Conservation (phyloP, 2,113 vertebrate genomes). For the Polypterus bichir region DNA sequence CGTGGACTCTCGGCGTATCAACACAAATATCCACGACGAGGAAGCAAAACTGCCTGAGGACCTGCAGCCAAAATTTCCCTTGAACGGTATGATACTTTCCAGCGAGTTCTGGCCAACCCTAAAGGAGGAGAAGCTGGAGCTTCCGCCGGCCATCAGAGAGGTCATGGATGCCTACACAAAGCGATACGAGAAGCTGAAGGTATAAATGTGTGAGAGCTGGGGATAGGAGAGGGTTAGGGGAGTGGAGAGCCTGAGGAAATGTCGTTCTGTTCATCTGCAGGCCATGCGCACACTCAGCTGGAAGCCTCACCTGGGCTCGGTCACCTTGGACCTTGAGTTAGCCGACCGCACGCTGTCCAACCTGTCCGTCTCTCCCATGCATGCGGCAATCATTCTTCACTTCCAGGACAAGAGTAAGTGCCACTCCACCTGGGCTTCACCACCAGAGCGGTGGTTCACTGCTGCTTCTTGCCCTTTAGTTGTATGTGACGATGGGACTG, state of each 20-base stretch:
- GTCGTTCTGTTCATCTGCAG: slow-evolving; percentile 35
- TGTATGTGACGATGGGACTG: neutral
- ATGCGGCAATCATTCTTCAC: slow-evolving; percentile 84
- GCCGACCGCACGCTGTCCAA: slow-evolving; percentile 75
- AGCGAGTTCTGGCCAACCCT: slow-evolving; percentile 93
- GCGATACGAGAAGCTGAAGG: slow-evolving; percentile 94
- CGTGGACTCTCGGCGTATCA: slow-evolving; percentile 87
- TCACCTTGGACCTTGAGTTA: slow-evolving; percentile 84
- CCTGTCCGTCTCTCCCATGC: slow-evolving; percentile 79
- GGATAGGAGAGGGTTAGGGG: neutral
- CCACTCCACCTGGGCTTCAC: neutral
- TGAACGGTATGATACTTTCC: slow-evolving; percentile 80
- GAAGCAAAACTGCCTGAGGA: slow-evolving; percentile 67
- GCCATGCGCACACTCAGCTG: slow-evolving; percentile 95
- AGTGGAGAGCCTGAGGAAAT: neutral
- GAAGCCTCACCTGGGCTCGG: slow-evolving; percentile 88
- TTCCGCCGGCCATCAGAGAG: slow-evolving; percentile 63
- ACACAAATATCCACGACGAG: slow-evolving; percentile 83
- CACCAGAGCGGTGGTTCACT: neutral
- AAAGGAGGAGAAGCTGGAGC: slow-evolving; percentile 93
- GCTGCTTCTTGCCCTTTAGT: neutral
- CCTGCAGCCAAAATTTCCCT: slow-evolving; percentile 60
- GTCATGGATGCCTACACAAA: slow-evolving; percentile 84
- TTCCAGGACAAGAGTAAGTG: slow-evolving; percentile 78
- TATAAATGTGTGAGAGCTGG: slow-evolving; percentile 20